Evolutionary conservation across 2,888 invertebrate species (phyloP).

Genomic region (Campoplex capitator): DNA sequence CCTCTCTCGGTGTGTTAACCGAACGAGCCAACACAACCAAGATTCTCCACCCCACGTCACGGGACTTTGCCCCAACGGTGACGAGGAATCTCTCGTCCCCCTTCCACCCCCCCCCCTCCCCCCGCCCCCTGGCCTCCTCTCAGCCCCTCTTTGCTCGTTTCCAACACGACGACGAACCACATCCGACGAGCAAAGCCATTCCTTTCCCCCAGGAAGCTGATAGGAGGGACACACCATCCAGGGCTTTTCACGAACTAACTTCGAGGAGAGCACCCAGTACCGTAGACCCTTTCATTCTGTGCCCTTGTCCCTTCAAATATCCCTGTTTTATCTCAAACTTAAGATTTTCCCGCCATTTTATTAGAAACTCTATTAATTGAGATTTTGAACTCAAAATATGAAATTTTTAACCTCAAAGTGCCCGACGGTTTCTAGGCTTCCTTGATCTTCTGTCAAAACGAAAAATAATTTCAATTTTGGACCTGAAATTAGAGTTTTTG

Average conservation of each 20-base stretch:
- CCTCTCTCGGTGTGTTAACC: background rate
- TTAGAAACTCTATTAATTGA: background rate
- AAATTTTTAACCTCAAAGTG: no score
- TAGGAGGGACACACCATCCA: constrained; percentile 45
- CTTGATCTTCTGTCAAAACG: no score
- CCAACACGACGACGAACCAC: constrained; percentile 47
- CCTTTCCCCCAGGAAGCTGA: constrained; percentile 60
- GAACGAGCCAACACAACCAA: constrained; percentile 6
- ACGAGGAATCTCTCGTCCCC: constrained; percentile 56
- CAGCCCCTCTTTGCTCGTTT: constrained; percentile 24
- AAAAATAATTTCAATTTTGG: no score
- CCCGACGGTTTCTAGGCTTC: no score
- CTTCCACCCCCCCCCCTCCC: constrained; percentile 17
- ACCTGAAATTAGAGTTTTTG: no score
- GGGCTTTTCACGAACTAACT: constrained; percentile 47
- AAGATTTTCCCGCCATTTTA: background rate
- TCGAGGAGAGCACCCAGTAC: constrained; percentile 29
- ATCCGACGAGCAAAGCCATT: constrained; percentile 53
- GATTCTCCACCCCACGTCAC: constrained; percentile 45
- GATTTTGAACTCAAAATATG: no score
- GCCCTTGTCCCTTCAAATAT: background rate
- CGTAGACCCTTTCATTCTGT: constrained; percentile 40
- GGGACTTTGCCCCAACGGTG: constrained; percentile 48
- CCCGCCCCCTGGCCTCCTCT: constrained; percentile 13
- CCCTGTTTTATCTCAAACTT: background rate